A percentile compares a stretch with the other conserved stretches of the same genome.
Evolutionary conservation across 2,888 invertebrate species (phyloP).

Genomic region (Ornithoptera alexandrae): DNA sequence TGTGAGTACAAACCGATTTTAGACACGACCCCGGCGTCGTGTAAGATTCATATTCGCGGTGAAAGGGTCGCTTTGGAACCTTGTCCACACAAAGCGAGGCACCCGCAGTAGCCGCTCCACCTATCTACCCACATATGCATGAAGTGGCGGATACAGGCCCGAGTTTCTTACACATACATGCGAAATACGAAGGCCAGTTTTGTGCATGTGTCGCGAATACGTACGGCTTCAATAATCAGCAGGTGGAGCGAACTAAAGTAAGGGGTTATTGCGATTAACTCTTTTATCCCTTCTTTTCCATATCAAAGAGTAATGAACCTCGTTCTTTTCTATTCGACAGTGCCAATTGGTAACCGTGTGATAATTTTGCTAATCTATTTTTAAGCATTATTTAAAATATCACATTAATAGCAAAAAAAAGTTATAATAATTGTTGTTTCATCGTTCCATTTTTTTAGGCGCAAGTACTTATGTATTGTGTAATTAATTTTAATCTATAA

Average conservation of each 20-base stretch:
- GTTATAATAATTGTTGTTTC: background rate
- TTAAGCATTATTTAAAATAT: slow-evolving; percentile 12
- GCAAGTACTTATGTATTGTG: too few species aligned
- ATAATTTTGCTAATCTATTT: slow-evolving; percentile 47
- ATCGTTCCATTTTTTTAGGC: background rate
- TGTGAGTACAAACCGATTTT: slow-evolving; percentile 54
- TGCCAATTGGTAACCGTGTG: slow-evolving; percentile 72
- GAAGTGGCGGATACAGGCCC: slow-evolving; percentile 78
- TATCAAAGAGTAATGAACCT: slow-evolving; percentile 80
- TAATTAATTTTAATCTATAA: too few species aligned
- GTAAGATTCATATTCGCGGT: slow-evolving; percentile 73
- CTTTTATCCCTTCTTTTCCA: slow-evolving; percentile 79
- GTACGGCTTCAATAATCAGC: slow-evolving; percentile 80
- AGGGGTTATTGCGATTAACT: slow-evolving; percentile 80
- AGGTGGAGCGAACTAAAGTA: slow-evolving; percentile 78
- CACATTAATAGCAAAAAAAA: slow-evolving; percentile 3
- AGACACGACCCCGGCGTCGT: slow-evolving; percentile 52
- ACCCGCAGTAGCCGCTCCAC: slow-evolving; percentile 75
- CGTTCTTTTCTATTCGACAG: slow-evolving; percentile 67
- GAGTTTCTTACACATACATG: slow-evolving; percentile 73
- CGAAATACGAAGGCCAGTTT: slow-evolving; percentile 75
- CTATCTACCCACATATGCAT: slow-evolving; percentile 71
- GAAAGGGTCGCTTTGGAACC: slow-evolving; percentile 64
- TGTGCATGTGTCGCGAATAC: slow-evolving; percentile 73
- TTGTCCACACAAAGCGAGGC: slow-evolving; percentile 67